Conservation (phyloP, 2,113 vertebrate species). For the Pteruthius melanotis region DNA sequence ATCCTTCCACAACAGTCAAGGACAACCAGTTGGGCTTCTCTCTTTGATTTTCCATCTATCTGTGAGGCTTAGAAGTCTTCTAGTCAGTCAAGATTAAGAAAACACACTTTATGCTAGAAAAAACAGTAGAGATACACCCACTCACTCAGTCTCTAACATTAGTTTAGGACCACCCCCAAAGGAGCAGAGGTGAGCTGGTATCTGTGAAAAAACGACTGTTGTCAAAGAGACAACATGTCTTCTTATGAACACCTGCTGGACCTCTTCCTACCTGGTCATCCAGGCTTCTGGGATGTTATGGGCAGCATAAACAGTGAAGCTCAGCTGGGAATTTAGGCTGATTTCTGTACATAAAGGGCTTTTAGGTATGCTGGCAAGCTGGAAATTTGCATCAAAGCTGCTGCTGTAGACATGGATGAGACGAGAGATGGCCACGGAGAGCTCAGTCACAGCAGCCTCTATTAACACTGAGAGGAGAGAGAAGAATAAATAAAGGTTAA, state of each 20-base stretch:
- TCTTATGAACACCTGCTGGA: not conserved
- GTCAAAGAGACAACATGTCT: not conserved
- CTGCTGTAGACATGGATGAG: conserved; percentile 57
- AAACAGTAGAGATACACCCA: not conserved
- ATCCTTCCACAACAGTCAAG: not conserved
- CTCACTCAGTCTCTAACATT: not conserved
- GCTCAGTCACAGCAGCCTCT: conserved; percentile 31
- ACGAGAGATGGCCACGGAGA: conserved; percentile 45
- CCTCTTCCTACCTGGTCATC: conserved; percentile 54
- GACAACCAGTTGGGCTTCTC: not conserved
- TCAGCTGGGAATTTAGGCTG: conserved; percentile 42
- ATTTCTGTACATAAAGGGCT: not conserved
- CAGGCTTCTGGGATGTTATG: conserved; percentile 72
- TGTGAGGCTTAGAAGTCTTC: not conserved
- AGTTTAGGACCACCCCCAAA: not conserved
- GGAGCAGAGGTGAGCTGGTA: not conserved
- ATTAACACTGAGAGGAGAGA: not conserved
- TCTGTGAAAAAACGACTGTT: not conserved
- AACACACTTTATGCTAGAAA: not conserved
- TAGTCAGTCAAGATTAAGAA: not conserved
- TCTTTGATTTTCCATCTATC: not conserved
- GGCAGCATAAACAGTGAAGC: conserved; percentile 66
- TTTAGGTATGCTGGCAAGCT: not conserved
- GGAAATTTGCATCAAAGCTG: conserved; percentile 68
- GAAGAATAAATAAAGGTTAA: conserved; percentile 25